These are phyloP conservation scores for Cephonodes hylas DNA, from an alignment of 2,888 invertebrate species.

Conservation along the genomic window DNA sequence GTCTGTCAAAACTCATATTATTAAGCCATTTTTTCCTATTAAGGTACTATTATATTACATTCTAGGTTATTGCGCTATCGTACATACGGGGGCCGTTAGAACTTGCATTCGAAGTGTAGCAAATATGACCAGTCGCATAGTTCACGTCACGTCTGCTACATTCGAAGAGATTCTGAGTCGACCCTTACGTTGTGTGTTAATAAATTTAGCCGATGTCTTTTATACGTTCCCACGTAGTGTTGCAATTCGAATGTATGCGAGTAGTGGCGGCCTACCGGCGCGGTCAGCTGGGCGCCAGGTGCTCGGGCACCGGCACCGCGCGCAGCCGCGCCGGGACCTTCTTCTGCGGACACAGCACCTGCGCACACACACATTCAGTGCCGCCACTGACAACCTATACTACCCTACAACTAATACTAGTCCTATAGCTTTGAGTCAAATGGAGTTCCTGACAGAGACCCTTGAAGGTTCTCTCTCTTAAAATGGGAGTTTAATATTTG, in stretches of 20 bases:
- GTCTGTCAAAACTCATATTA: neutral
- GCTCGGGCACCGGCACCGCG: constrained; percentile 89
- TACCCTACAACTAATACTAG: too few species aligned
- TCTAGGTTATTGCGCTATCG: constrained; percentile 8
- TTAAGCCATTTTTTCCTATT: neutral
- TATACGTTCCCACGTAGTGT: neutral
- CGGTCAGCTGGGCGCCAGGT: constrained; percentile 75
- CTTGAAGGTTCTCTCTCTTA: too few species aligned
- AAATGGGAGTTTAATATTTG: too few species aligned
- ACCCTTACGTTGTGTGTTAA: neutral
- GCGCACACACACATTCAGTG: too few species aligned
- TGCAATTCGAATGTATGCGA: neutral
- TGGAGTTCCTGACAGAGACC: too few species aligned
- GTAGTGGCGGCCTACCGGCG: constrained; percentile 36
- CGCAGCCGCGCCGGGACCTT: constrained; percentile 89
- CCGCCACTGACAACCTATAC: too few species aligned
- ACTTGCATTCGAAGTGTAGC: too few species aligned
- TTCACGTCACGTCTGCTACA: too few species aligned
- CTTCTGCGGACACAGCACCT: constrained; percentile 83
- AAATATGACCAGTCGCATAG: neutral
- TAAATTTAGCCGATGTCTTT: neutral
- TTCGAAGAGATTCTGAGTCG: neutral
- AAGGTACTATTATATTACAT: constrained; percentile 1
- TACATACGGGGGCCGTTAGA: neutral
- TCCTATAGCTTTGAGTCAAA: too few species aligned